phyloP scores from a whole-genome alignment of 2,888 invertebrate species.

The Dicyrtoma fusca region DNA sequence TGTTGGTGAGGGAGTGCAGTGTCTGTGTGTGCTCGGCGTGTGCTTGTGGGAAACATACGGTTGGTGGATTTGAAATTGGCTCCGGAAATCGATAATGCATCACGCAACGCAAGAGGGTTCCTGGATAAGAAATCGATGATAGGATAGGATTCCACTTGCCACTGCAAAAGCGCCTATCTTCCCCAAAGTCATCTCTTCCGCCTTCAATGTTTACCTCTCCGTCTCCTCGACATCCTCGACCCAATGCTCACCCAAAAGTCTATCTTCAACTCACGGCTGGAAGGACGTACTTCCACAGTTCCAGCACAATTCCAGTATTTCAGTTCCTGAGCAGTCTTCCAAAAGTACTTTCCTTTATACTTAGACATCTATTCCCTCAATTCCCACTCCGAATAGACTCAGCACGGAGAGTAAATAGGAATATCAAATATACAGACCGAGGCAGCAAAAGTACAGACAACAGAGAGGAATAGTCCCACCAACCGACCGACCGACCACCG shows the following conservation, averaged over 20 bases:
- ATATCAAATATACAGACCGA: too few relatives aligned
- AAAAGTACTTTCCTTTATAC: background rate
- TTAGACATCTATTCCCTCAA: background rate
- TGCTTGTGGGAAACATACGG: conserved; percentile 26
- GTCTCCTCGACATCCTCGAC: background rate
- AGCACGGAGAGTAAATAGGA: too few relatives aligned
- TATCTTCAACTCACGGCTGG: too few relatives aligned
- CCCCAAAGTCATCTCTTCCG: too few relatives aligned
- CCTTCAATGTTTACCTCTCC: background rate
- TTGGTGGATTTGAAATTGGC: conserved; percentile 40
- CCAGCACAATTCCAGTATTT: too few relatives aligned
- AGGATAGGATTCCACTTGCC: conserved; percentile 33
- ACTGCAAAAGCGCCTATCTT: conserved; percentile 13
- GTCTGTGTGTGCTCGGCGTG: background rate
- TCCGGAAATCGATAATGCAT: conserved; percentile 41
- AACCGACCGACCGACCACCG: background rate
- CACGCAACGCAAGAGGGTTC: conserved; percentile 40
- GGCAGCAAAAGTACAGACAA: too few relatives aligned
- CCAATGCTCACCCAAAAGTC: background rate
- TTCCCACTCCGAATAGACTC: too few relatives aligned
- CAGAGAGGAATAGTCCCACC: too few relatives aligned
- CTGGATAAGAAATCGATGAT: conserved; percentile 45
- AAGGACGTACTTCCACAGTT: too few relatives aligned
- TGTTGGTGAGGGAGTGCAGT: background rate
- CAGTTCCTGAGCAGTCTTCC: too few relatives aligned